phyloP scores from a whole-genome alignment of 2,113 vertebrate genomes.

The Dicentrarchus labrax region DNA sequence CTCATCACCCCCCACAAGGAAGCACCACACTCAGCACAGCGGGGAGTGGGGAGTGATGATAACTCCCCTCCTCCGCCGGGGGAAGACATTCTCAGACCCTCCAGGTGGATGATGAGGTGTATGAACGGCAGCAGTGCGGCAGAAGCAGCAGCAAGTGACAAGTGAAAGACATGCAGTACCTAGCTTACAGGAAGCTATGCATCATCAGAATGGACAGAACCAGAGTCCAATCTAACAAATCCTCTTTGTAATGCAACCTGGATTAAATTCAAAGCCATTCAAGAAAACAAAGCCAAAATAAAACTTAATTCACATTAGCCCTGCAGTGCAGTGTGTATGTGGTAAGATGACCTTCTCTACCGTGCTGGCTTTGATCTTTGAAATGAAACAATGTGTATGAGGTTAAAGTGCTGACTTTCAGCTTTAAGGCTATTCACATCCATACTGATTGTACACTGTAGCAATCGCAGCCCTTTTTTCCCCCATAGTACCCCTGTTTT shows the following conservation, averaged over 20 bases:
- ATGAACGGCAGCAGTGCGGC: background rate
- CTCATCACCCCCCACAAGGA: background rate
- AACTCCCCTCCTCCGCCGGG: background rate
- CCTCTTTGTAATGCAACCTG: background rate
- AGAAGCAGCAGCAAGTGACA: background rate
- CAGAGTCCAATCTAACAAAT: background rate
- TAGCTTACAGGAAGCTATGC: background rate
- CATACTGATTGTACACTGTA: background rate
- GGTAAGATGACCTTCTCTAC: background rate
- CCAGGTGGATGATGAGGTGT: background rate
- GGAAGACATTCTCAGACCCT: background rate
- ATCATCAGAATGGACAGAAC: background rate
- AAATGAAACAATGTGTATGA: background rate
- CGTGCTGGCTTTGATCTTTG: background rate
- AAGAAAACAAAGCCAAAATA: background rate
- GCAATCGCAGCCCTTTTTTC: background rate
- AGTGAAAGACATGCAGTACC: background rate
- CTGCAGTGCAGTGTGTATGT: background rate
- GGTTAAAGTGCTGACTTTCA: background rate
- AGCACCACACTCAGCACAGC: background rate
- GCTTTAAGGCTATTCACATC: background rate
- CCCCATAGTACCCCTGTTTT: background rate
- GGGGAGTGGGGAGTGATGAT: background rate
- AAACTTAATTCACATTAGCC: too few relatives aligned
- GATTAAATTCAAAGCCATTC: background rate